Percentiles rank a stretch among this genome's conserved stretches.
Conservation (phyloP, 2,797 vertebrate species). For the Tenualosa ilisha region DNA sequence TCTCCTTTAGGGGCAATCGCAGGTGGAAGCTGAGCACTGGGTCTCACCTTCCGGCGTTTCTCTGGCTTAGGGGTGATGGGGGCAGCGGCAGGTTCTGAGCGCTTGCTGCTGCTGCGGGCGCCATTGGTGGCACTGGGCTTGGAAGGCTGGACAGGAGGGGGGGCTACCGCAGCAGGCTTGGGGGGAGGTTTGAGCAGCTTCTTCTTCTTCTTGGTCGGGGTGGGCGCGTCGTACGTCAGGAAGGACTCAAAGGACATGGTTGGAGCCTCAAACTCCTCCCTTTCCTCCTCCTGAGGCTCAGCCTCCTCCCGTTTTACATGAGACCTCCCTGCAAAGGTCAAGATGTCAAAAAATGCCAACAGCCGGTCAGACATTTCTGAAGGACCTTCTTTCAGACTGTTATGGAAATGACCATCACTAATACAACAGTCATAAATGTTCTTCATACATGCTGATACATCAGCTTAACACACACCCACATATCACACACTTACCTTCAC, state of each 20-base stretch:
- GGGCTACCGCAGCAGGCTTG: constrained; percentile 54
- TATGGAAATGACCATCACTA: background rate
- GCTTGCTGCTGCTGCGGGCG: constrained; percentile 45
- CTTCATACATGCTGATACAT: background rate
- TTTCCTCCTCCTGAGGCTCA: constrained; percentile 57
- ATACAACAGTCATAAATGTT: too few relatives aligned
- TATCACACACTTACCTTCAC: constrained; percentile 65
- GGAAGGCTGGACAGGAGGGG: constrained; percentile 56
- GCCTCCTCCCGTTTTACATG: constrained; percentile 48
- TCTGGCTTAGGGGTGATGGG: constrained; percentile 60
- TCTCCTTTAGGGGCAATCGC: background rate
- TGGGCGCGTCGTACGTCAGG: constrained; percentile 92
- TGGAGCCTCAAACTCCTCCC: constrained; percentile 82
- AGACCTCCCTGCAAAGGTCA: constrained; percentile 59
- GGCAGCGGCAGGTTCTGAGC: constrained; percentile 15
- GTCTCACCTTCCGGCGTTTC: constrained; percentile 75
- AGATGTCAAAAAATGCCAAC: background rate
- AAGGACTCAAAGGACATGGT: constrained; percentile 98
- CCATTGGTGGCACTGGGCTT: constrained; percentile 72
- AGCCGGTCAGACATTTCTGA: background rate
- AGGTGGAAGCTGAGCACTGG: background rate
- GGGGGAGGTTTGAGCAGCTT: constrained; percentile 65
- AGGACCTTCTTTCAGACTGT: background rate
- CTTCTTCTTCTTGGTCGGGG: constrained; percentile 87
- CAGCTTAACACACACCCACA: background rate